Evolutionary conservation across 1,140 invertebrate species (phyloP).

Genomic region (Hyles euphorbiae): DNA sequence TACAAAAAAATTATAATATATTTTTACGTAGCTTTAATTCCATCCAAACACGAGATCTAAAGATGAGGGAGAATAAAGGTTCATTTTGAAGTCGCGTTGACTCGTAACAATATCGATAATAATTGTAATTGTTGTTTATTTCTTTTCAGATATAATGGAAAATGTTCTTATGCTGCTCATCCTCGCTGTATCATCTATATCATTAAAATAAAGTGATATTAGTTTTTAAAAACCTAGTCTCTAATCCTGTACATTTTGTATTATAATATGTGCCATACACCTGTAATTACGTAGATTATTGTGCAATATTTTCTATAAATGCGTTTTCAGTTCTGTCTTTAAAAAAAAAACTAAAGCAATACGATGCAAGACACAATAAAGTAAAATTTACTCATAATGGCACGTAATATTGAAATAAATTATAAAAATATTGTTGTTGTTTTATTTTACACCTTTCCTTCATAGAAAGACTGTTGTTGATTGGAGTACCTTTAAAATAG

Average conservation of each 20-base stretch:
- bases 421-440: conserved; percentile 34
- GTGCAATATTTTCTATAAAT: conserved; percentile 65
- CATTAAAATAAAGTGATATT: conserved; percentile 72
- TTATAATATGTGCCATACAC: conserved; percentile 69
- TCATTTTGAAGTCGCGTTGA: too few relatives aligned
- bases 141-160: conserved; percentile 44
- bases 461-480: too few relatives aligned
- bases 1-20: too few relatives aligned
- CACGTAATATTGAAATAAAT: conserved; percentile 58
- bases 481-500: too few relatives aligned
- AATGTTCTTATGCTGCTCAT: conserved; percentile 39
- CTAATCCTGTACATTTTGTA: conserved; percentile 73
- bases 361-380: conserved; percentile 60
- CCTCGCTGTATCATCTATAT: conserved; percentile 57
- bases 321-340: conserved; percentile 45
- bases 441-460: neutral
- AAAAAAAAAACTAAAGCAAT: conserved; percentile 57
- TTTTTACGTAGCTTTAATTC: too few relatives aligned
- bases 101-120: too few relatives aligned
- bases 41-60: too few relatives aligned
- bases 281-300: conserved; percentile 55
- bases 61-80: too few relatives aligned
- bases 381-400: conserved; percentile 54
- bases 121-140: conserved; percentile 5
- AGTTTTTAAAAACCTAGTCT: conserved; percentile 55